Conservation (phyloP, 2,797 vertebrate species). For the Scyliorhinus canicula region DNA sequence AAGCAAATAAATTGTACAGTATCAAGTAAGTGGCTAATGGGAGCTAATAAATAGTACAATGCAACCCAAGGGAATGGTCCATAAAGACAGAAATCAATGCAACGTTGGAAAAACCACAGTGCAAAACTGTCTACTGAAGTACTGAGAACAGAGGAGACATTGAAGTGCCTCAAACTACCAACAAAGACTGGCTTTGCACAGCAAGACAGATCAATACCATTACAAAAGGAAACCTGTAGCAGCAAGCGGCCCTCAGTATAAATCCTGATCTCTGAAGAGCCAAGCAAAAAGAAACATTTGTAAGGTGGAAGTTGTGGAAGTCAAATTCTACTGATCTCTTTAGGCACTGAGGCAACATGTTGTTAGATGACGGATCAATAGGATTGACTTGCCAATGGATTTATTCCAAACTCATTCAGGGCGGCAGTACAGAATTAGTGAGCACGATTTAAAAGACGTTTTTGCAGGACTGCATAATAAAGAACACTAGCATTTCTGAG, state of each 20-base stretch:
- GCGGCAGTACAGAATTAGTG: background rate
- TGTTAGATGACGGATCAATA: conserved; percentile 4
- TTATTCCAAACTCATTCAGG: background rate
- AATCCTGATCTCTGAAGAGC: background rate
- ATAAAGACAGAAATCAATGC: background rate
- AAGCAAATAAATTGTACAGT: background rate
- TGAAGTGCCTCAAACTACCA: background rate
- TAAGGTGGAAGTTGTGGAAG: background rate
- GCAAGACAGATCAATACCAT: background rate
- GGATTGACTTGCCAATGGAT: background rate
- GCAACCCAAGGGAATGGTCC: background rate
- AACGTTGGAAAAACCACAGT: background rate
- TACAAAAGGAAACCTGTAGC: background rate
- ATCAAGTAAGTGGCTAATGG: background rate
- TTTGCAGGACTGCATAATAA: background rate
- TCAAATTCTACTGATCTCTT: background rate
- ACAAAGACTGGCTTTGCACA: background rate
- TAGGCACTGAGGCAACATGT: background rate
- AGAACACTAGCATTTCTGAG: background rate
- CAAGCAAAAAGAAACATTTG: background rate
- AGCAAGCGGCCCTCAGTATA: background rate
- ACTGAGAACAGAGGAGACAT: background rate
- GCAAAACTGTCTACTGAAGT: background rate
- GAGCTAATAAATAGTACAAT: background rate
- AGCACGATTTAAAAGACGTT: background rate